Evolutionary conservation across 2,888 invertebrate genomes (phyloP), one percentile per base, ranked within the genome.

Genomic region (Vanessa cardui): DNA sequence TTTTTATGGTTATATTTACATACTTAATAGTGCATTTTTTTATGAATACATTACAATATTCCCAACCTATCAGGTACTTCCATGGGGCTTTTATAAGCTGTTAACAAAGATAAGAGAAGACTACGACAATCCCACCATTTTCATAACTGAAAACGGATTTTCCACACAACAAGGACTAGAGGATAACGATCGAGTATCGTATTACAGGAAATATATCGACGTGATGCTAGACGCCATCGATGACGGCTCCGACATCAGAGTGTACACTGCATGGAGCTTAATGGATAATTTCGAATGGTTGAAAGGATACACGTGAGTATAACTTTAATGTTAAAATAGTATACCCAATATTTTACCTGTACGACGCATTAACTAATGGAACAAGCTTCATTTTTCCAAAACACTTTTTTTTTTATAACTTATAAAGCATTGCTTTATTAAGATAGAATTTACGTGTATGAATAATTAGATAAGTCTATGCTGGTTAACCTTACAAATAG

Each of bases 271-370:
- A 9, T 94, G 95, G 94, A 93, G 93, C 52, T 80, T 95, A 0
- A 86, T 94, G 83, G 95, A 95, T 75, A 94, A 94, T 76, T 94
- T 95, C 74, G 94, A 95, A 80, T 95, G 94, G 94, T 72, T 79
- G 3, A 66, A 74, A 39, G 94, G 94, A 56, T 95, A 93, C 77
- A 83, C 80, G 88, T 93, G 80, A 87, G 88, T 56, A 45, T 21
- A 33, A 47, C 39, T 59, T 44, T 26, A 1, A 26, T 26, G 56
- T 58, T 39, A 39, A 26, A 26, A 26, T 26, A 26, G 26, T 5
- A 26, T 26, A 26, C 26, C 2, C 2, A 26, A 26, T 26, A 26
- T 26, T 26, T 26, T 12, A 12, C 39, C 12, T 12, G 3, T 39
- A 39, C 0, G 12, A 9, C 12, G 39, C 39, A 39, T 12, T 39